phyloP scores from a whole-genome alignment of 2,888 invertebrate genomes.

The Drosophila algonquin region DNA sequence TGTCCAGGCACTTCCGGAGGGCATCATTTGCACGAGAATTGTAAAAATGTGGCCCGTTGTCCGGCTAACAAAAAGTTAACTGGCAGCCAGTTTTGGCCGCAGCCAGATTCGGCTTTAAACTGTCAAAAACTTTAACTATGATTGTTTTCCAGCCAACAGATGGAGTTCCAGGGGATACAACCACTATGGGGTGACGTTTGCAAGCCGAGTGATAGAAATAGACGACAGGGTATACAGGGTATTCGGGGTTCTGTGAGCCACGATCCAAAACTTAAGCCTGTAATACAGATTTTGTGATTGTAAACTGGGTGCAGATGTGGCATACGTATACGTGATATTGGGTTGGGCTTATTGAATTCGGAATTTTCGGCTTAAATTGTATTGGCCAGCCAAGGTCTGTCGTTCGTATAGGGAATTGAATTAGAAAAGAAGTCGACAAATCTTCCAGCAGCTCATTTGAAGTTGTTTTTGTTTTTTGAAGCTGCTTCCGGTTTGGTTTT shows the following conservation, averaged over 20 bases:
- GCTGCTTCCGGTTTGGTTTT: neutral
- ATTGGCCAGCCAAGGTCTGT: constrained; percentile 5
- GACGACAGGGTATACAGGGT: neutral
- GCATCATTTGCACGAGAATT: constrained; percentile 76
- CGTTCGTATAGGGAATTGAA: constrained; percentile 11
- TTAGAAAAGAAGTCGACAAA: constrained; percentile 10
- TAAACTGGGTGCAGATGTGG: neutral
- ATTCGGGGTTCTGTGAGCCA: neutral
- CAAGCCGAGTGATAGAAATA: neutral
- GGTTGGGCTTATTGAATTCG: constrained; percentile 14
- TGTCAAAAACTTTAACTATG: constrained; percentile 51
- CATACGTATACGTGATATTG: constrained; percentile 33
- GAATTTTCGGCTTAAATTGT: constrained; percentile 20
- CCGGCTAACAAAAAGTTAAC: constrained; percentile 57
- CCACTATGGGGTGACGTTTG: neutral
- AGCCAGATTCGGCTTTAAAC: constrained; percentile 40
- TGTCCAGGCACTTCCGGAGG: constrained; percentile 69
- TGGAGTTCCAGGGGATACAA: neutral
- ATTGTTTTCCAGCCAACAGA: neutral
- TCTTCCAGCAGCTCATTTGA: constrained; percentile 14
- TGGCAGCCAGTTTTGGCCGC: constrained; percentile 54
- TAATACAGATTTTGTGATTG: neutral
- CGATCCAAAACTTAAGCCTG: neutral
- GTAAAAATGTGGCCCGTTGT: constrained; percentile 51
- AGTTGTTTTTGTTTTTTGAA: constrained; percentile 27